A percentile compares a stretch with the other conserved stretches of the same genome.
These are phyloP conservation scores for Sesia bembeciformis DNA, from an alignment of 2,888 invertebrate genomes.

Conservation along the genomic window DNA sequence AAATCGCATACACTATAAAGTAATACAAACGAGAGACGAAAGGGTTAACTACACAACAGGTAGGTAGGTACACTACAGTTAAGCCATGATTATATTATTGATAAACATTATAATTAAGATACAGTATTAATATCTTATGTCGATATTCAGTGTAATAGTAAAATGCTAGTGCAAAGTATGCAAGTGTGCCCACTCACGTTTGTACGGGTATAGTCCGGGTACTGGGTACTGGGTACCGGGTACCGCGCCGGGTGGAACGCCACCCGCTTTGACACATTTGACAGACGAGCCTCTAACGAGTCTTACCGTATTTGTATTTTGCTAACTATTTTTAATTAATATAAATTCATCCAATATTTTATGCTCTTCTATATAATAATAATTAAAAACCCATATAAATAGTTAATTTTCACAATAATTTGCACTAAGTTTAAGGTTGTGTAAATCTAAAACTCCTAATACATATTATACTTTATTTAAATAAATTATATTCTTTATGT, in stretches of 20 bases:
- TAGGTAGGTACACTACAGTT: conserved; percentile 56
- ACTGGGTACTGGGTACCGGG: background rate
- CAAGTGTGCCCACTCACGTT: conserved; percentile 31
- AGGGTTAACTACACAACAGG: conserved; percentile 70
- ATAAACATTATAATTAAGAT: conserved; percentile 65
- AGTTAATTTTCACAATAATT: conserved; percentile 73
- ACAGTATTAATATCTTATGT: conserved; percentile 54
- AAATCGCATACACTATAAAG: conserved; percentile 72
- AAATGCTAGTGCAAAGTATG: conserved; percentile 37
- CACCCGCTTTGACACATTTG: conserved; percentile 36
- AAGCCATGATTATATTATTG: conserved; percentile 71
- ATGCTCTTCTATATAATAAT: conserved; percentile 71
- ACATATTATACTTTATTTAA: conserved; percentile 69
- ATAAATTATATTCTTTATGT: conserved; percentile 72
- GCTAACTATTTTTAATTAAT: conserved; percentile 75
- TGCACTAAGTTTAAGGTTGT: conserved; percentile 73
- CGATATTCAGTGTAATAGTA: conserved; percentile 56
- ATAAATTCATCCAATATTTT: conserved; percentile 74
- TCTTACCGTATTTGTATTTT: conserved; percentile 74
- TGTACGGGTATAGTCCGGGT: conserved; percentile 6
- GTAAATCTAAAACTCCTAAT: conserved; percentile 75
- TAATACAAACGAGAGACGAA: conserved; percentile 72
- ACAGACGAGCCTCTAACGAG: conserved; percentile 70
- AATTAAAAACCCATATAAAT: conserved; percentile 74
- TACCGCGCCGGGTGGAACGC: conserved; percentile 5